Base-by-base conservation (phyloP, 92 coral and sea anemone species). In the Bergia sp. region DNA sequence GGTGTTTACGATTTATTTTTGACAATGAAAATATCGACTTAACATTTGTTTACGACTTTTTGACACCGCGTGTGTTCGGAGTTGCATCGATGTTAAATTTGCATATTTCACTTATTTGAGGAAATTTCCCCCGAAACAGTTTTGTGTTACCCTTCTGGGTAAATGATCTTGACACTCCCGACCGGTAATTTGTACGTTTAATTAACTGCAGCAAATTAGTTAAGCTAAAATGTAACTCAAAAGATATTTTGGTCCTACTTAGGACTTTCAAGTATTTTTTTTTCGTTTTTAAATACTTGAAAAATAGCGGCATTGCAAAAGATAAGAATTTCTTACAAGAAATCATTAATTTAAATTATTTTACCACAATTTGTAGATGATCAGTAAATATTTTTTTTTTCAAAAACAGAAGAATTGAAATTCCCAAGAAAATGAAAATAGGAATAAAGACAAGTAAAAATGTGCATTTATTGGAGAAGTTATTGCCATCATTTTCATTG, bases 1-100 rank as follows among this genome's bases (percentile, higher is more conserved):
- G 49, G 20, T 64, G 15, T 82, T 39, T 36, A 82, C 36, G 61
- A 7, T 41, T 61, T 42, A 39, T 65, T 40, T 65, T 82, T 82
- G 37, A 81, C 29, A 40, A 39, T 61, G 38, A 40, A 40, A 82
- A 82, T 37, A 37, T 57, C 85, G 71, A 40, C 42, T 81, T 55
- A 37, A 57, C 37, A 64, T 57, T 82, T 82, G 75, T 82, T 82
- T 82, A 40, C n/a, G 76, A 82, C 75, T 82, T 82, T 81, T 65
- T 82, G 86, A 82, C 86, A 82, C 86, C 75, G 50, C 74, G 20
- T 82, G 86, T 40, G 86, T 64, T 40, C 73, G 39, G 76, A 58
- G 23, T 65, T 64, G 47, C 44, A 37, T 64, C 49, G 36, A 38
- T 21, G 50, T 20, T 20, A 41, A 61, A 61, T 82, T 82, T 82